Evolutionary conservation across 2,113 vertebrate species (phyloP).

Genomic region (Cheilinus undulatus): DNA sequence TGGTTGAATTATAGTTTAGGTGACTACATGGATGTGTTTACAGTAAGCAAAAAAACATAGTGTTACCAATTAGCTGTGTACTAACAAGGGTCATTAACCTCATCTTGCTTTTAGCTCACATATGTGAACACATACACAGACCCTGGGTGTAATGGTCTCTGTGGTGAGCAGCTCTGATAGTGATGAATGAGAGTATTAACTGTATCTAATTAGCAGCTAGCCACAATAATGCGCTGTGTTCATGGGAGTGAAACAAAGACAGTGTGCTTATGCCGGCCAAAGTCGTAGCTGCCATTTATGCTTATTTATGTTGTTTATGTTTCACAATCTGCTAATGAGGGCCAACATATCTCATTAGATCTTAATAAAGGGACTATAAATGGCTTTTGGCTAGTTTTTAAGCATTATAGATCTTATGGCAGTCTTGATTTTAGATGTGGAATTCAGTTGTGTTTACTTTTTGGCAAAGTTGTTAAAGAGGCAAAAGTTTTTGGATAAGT

Average conservation of each 20-base stretch:
- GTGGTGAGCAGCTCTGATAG: constrained; percentile 44
- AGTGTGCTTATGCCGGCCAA: constrained; percentile 22
- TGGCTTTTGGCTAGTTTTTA: constrained; percentile 3
- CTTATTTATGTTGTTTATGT: constrained; percentile 60
- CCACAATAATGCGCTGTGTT: constrained; percentile 62
- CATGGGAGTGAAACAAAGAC: constrained; percentile 52
- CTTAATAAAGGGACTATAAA: constrained; percentile 45
- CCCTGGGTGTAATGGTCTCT: constrained; percentile 21
- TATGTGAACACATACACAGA: constrained; percentile 15
- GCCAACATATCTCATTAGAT: constrained; percentile 43
- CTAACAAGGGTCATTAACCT: constrained; percentile 62
- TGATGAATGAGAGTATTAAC: constrained; percentile 75
- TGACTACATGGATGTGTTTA: background rate
- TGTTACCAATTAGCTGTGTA: constrained; percentile 53
- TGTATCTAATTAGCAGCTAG: constrained; percentile 69
- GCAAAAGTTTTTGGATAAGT: too few species aligned
- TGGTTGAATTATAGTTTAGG: constrained; percentile 5
- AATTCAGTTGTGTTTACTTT: background rate
- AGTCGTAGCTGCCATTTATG: constrained; percentile 24
- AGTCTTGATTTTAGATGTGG: background rate
- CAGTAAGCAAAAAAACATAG: constrained; percentile 24
- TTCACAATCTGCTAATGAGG: constrained; percentile 50
- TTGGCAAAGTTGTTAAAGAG: background rate
- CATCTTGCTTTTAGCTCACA: constrained; percentile 38
- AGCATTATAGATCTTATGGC: constrained; percentile 24